phyloP scores from a whole-genome alignment of 1,140 invertebrate genomes.

The Anastrepha ludens region DNA sequence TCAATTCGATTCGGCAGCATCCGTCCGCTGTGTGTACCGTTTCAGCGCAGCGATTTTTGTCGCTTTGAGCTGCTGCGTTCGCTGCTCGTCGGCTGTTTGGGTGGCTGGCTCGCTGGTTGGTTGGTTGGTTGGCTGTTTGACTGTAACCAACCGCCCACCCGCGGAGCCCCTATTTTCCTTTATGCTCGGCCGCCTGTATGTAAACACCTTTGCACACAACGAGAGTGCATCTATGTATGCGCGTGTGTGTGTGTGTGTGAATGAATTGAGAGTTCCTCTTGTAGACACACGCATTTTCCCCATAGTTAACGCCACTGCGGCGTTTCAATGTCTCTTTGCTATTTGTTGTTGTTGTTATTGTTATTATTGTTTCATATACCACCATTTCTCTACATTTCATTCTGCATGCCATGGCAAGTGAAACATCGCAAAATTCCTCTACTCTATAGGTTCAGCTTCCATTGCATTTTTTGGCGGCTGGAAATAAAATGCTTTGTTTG shows the following conservation, averaged over 20 bases:
- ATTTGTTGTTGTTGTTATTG: background rate
- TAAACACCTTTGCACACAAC: slow-evolving; percentile 31
- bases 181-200: slow-evolving; percentile 4
- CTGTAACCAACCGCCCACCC: background rate
- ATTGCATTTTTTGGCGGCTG: slow-evolving; percentile 26
- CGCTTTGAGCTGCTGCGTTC: slow-evolving; percentile 39
- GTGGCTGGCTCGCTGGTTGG: background rate
- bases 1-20: slow-evolving; percentile 39
- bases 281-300: slow-evolving; percentile 25
- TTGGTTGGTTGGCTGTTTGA: background rate
- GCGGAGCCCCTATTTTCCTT: background rate
- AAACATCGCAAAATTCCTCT: slow-evolving; percentile 22
- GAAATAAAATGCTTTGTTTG: background rate
- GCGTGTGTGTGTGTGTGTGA: background rate
- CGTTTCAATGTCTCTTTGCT: background rate
- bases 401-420: background rate
- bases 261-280: background rate
- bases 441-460: background rate
- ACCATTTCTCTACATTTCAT: background rate
- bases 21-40: slow-evolving; percentile 28
- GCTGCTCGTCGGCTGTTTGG: slow-evolving; percentile 22
- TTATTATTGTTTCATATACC: background rate
- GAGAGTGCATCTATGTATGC: background rate
- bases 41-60: slow-evolving; percentile 21
- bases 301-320: slow-evolving; percentile 39